Base-by-base conservation (phyloP, 2,797 vertebrate genomes). In the Dryobates pubescens region DNA sequence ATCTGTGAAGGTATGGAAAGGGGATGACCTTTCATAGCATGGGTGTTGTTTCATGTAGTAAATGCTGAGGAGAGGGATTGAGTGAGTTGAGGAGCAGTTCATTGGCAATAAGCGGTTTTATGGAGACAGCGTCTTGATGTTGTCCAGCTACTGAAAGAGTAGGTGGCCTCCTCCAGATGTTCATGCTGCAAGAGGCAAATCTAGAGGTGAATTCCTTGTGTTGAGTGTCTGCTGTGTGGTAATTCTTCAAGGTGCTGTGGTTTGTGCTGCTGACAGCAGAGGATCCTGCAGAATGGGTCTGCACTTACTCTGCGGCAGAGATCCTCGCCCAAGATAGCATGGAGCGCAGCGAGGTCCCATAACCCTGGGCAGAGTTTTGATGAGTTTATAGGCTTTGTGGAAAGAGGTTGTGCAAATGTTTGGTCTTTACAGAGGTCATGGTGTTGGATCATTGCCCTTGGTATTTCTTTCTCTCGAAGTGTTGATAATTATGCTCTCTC, bases 41-140 rank as follows among this genome's bases (percentile, higher is more conserved):
- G 53, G 54, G 26, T 26, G 15, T 18, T 10, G 41, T 29, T 29
- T 23, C 15, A 1, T 22, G 43, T 57, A 13, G 20, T 1, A 8
- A 10, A 29, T 1, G 3, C 23, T 6, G 6, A 2, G 10, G 38
- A 43, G 34, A 23, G 8, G 20, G n/a, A 11, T 41, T 0, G 3
- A 7, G 20, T 9, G 34, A 24, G 3, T 51, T 26, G 23, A 56
- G 56, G 30, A 45, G 36, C 34, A 13, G 13, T 17, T 62, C 14
- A 0, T 17, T 59, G 74, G 63, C 45, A 2, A 0, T 4, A 6
- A 15, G 14, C 5, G 45, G 6, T 6, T 57, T 87, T 20, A 7
- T 0, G 2, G 63, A 34, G n/a, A 14, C 18, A 18, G 26, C 1
- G 1, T 3, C 86, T 51, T 47, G 59, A 7, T 34, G 49, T 29